These are phyloP conservation scores for Ectropis grisescens DNA, from an alignment of 1,140 invertebrate species.

Conservation along the genomic window DNA sequence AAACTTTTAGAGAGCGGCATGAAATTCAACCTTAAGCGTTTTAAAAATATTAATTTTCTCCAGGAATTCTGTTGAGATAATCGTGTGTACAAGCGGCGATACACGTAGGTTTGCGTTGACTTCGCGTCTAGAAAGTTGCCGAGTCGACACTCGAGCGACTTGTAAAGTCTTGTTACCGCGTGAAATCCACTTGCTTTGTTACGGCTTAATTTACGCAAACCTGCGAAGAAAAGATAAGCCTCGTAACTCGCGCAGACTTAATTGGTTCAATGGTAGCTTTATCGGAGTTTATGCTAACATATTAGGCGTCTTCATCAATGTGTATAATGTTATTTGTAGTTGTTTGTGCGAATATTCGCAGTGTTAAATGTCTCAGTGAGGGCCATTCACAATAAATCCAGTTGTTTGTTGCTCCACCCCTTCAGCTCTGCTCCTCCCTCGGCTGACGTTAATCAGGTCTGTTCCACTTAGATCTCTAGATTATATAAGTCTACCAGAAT, in stretches of 20 bases:
- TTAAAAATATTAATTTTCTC: constrained; percentile 12
- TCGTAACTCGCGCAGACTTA: constrained; percentile 3
- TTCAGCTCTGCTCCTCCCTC: constrained; percentile 32
- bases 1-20: constrained; percentile 23
- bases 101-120: constrained; percentile 22
- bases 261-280: constrained; percentile 5
- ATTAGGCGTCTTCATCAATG: constrained; percentile 2
- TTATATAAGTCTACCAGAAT: constrained; percentile 39
- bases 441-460: constrained; percentile 48
- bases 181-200: constrained; percentile 19
- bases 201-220: constrained; percentile 17
- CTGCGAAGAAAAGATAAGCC: constrained; percentile 2
- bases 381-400: constrained; percentile 59
- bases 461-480: constrained; percentile 41
- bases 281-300: constrained; percentile 5
- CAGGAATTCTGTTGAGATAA: too few relatives aligned
- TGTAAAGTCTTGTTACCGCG: constrained; percentile 19
- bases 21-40: constrained; percentile 15
- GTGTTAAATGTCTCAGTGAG: constrained; percentile 41
- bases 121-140: constrained; percentile 29
- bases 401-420: constrained; percentile 42
- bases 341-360: constrained; percentile 45
- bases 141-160: constrained; percentile 15
- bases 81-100: too few relatives aligned
- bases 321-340: constrained; percentile 15